Conservation (phyloP, 2,888 invertebrate genomes). For the Exephanes ischioxanthus region DNA sequence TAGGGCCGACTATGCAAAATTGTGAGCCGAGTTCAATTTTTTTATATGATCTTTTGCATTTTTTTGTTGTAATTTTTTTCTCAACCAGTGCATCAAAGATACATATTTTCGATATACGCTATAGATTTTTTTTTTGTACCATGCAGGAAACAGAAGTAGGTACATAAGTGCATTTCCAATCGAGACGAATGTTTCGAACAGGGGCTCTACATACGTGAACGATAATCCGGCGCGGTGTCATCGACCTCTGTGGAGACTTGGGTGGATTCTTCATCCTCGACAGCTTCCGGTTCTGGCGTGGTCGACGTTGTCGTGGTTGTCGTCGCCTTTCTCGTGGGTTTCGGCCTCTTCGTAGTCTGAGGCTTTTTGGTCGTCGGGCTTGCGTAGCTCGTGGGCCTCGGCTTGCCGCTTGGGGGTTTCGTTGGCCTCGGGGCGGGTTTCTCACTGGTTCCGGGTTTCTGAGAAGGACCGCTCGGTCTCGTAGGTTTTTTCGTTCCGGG, state of each 20-base stretch:
- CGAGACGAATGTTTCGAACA: not conserved
- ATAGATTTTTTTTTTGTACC: no score
- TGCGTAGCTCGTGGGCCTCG: slow-evolving; percentile 76
- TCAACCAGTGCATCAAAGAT: no score
- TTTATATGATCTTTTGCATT: no score
- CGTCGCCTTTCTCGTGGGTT: slow-evolving; percentile 85
- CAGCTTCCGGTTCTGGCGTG: slow-evolving; percentile 80
- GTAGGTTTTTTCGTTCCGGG: slow-evolving; percentile 75
- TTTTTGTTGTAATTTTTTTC: no score
- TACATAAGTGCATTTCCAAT: no score
- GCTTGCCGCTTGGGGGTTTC: slow-evolving; percentile 77
- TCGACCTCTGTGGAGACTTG: slow-evolving; percentile 77
- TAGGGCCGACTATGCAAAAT: no score
- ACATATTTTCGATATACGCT: no score
- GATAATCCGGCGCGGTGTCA: slow-evolving; percentile 82
- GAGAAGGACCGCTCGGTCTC: slow-evolving; percentile 70
- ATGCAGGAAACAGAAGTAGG: not conserved
- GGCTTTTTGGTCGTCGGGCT: slow-evolving; percentile 84
- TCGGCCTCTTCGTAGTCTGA: slow-evolving; percentile 79
- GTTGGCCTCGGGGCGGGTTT: slow-evolving; percentile 71
- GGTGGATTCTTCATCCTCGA: slow-evolving; percentile 60
- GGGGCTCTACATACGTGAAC: slow-evolving; percentile 75
- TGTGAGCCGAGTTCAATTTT: no score
- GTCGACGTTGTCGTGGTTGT: slow-evolving; percentile 79
- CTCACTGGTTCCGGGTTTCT: slow-evolving; percentile 44